Evolutionary conservation across 2,797 vertebrate species (phyloP), one percentile per base, ranked within the genome.

Genomic region (Pogonophryne albipinna): DNA sequence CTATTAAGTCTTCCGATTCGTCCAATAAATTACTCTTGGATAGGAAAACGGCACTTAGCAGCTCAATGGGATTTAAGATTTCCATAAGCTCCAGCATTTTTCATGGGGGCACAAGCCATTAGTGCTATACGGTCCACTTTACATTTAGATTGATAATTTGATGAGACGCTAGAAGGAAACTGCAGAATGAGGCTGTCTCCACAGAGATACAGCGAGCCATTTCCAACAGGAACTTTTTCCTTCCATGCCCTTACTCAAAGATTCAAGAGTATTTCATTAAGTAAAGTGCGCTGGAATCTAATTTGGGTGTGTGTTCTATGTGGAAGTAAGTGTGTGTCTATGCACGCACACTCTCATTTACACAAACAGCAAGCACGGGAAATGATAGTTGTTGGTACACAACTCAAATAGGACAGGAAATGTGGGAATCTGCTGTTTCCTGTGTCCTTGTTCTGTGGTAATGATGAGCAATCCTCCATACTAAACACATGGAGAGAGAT

Each of bases 221-320:
- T 84, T 76, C 51, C 15, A 7, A 65, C 75, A 49, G 63, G 50
- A 82, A 75, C 50, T 71, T 74, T 74, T 56, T 17, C 13, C 8
- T 38, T 4, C 6, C 41, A 34, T 55, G 59, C 38, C 16, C 53
- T 65, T 72, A 68, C 67, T 88, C 82, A 82, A 83, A 87, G 83
- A 85, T 78, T 88, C 85, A 93, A 92, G 90, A 94, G 93, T 94
- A 93, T 93, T 92, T 91, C 83, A 93, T 91, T 41, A 60, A 79
- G 78, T 66, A 76, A 79, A 82, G 71, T 71, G 56, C 6, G 47
- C 75, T 75, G 79, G 84, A 91, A 90, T 90, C 77, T 77, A 82
- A 87, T 91, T 90, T 88, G 67, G 53, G 63, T 76, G 66, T 67
- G 84, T 68, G 64, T 51, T 31, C 66, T 27, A 23, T 34, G n/a